Evolutionary conservation across 2,797 vertebrate genomes (phyloP).

Genomic region (Sebastes vulpes): DNA sequence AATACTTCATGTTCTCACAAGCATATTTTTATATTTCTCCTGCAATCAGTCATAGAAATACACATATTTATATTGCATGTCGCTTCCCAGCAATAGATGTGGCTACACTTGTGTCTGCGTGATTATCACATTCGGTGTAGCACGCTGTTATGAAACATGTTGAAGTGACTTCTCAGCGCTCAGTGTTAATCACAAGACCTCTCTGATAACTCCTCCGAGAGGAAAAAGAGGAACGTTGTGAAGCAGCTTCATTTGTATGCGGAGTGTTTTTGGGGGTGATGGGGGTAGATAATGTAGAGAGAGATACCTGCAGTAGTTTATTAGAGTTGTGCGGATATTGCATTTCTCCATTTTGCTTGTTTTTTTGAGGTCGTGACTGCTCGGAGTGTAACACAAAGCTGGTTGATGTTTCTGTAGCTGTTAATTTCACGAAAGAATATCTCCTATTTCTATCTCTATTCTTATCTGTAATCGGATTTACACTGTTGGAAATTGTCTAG

Average conservation of each 20-base stretch:
- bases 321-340: not conserved
- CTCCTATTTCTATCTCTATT: not conserved
- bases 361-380: not conserved
- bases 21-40: not conserved
- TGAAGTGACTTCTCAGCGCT: constrained; percentile 26
- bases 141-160: not conserved
- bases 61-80: not conserved
- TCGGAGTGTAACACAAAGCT: not conserved
- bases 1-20: not conserved
- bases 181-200: constrained; percentile 31
- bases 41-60: not conserved
- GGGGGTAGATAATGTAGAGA: not conserved
- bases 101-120: not conserved
- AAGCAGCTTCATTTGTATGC: constrained; percentile 23
- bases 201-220: not conserved
- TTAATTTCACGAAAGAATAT: not conserved
- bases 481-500: not conserved
- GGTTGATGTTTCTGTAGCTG: not conserved
- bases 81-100: not conserved
- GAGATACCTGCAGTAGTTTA: not conserved
- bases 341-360: not conserved
- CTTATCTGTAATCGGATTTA: not conserved
- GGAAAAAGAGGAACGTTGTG: not conserved
- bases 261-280: not conserved
- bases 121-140: constrained; percentile 23